phyloP scores from a whole-genome alignment of 2,113 vertebrate genomes.

The Athene cunicularia region DNA sequence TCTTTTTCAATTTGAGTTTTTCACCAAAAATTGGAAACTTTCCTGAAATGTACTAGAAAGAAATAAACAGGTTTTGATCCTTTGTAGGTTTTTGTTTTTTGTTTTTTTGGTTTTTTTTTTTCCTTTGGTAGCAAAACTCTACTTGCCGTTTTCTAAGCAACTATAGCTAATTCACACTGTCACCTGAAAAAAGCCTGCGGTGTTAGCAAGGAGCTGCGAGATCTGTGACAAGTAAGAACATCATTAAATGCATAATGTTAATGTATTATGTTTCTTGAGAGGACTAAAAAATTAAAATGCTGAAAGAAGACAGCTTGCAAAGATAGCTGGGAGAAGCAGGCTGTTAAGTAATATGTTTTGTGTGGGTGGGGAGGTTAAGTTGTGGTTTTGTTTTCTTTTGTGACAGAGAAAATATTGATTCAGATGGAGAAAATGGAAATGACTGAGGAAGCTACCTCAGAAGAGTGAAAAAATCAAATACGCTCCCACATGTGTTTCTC shows the following conservation, averaged over 20 bases:
- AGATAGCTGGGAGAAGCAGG: not conserved
- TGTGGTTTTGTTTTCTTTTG: constrained; percentile 54
- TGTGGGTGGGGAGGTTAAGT: constrained; percentile 38
- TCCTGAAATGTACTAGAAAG: not conserved
- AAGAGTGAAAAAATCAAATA: constrained; percentile 11
- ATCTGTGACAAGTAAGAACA: not conserved
- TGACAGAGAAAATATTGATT: constrained; percentile 60
- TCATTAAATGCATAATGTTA: not conserved
- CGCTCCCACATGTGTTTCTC: not conserved
- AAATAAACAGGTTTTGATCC: not conserved
- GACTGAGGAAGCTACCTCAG: not conserved
- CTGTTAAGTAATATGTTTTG: constrained; percentile 32
- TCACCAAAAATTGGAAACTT: not conserved
- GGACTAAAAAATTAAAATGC: not conserved
- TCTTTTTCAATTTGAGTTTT: not conserved
- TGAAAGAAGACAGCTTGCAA: not conserved
- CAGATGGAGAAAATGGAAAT: constrained; percentile 39
- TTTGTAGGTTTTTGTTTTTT: rapidly evolving
- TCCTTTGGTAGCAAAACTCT: not conserved
- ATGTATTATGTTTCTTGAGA: constrained; percentile 13
- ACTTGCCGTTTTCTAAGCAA: not conserved
- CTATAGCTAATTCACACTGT: not conserved
- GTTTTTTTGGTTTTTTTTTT: too few relatives aligned
- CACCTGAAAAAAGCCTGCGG: not conserved
- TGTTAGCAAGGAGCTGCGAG: not conserved